These are phyloP conservation scores for Drosophila maculinotata DNA, from an alignment of 2,888 invertebrate genomes.

Conservation along the genomic window DNA sequence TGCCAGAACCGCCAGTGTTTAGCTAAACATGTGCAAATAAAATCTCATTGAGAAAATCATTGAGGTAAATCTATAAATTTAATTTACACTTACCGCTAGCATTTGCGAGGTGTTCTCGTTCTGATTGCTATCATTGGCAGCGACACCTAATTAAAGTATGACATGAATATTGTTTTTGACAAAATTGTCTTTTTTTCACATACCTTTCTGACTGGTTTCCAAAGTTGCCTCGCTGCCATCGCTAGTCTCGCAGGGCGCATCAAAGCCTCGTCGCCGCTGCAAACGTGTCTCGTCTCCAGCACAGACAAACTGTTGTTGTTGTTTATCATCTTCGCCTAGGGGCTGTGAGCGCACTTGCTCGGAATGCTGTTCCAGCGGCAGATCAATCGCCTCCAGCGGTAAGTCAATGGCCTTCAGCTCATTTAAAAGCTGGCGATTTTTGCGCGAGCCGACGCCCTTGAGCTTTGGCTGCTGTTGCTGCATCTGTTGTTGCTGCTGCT, in stretches of 20 bases:
- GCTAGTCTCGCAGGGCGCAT: constrained; percentile 38
- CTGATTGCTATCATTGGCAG: constrained; percentile 41
- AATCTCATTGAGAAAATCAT: neutral
- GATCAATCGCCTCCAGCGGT: constrained; percentile 58
- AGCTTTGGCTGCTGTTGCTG: constrained; percentile 68
- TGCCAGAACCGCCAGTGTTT: constrained; percentile 60
- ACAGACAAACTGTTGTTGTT: constrained; percentile 45
- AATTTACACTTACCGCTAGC: constrained; percentile 44
- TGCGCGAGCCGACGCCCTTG: constrained; percentile 82
- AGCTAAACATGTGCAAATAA: constrained; percentile 36
- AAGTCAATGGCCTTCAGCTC: constrained; percentile 79
- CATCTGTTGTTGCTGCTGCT: too few relatives aligned
- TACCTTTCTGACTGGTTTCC: constrained; percentile 48
- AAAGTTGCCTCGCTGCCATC: constrained; percentile 38
- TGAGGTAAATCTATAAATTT: neutral
- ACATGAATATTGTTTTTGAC: neutral
- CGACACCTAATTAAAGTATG: constrained; percentile 8
- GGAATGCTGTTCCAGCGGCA: constrained; percentile 72
- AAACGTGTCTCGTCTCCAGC: constrained; percentile 74
- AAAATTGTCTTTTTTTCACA: neutral
- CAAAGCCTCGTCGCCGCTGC: constrained; percentile 78
- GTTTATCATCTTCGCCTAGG: constrained; percentile 84
- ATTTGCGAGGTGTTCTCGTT: constrained; percentile 43
- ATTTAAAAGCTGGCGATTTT: constrained; percentile 83
- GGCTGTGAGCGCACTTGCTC: constrained; percentile 86